Evolutionary conservation across 2,888 invertebrate genomes (phyloP), one percentile per base, ranked within the genome.

Genomic region (Scaeva pyrastri): DNA sequence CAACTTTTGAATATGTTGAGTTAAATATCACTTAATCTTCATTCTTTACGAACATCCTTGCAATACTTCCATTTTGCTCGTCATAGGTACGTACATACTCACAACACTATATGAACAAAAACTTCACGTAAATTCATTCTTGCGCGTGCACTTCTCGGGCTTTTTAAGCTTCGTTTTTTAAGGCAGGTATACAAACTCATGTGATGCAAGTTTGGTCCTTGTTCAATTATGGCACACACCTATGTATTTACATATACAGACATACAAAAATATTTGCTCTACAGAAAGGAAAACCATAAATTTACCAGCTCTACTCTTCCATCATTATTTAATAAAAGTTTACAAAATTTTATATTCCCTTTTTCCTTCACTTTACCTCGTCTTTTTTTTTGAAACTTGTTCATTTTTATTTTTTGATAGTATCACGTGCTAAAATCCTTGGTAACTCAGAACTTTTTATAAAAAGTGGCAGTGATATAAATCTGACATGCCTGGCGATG

Each of bases 391-490:
- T 45, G 8, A n/a, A 23, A 52, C n/a, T 50, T 55, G 7, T 21
- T 41, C 82, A 82, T 82, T 73, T 58, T 60, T 41, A 14, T 36
- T 21, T 19, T 83, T 78, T 88, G 89, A 60, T 95, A 97, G 97
- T 97, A 92, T 97, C 97, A 90, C 96, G 97, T 92, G 97, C 97
- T 89, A 96, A 97, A 94, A 97, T 97, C 91, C 94, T 96, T 92
- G 97, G 97, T 70, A 97, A 97, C 91, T 94, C 96, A 56, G 97
- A 97, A 93, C 94, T 97, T 92, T 97, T 96, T 94, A 97, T 97
- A 93, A 96, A 97, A 93, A 97, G 97, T 91, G 97, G 97, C 90
- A 97, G 97, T 91, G 97, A 97, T 94, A 97, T 98, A 94, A 97
- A 97, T 94, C 95, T 98, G 93, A 97, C 97, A 91, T 97, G 97